Evolutionary conservation across 2,797 vertebrate genomes (phyloP).

Genomic region (Pampus argenteus): DNA sequence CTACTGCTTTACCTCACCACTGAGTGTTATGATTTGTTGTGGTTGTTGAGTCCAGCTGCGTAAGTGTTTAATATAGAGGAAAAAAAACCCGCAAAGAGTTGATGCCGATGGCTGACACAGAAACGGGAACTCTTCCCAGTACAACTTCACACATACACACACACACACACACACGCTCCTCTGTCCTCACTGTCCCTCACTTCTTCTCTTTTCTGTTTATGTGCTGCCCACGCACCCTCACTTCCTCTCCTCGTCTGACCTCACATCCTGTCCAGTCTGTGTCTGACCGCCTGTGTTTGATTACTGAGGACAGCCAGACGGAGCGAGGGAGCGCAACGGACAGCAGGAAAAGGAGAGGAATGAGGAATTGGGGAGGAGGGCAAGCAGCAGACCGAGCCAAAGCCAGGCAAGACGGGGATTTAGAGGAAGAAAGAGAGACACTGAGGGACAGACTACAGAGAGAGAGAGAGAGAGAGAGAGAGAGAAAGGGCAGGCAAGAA

Average conservation of each 20-base stretch:
- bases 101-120: constrained; percentile 53
- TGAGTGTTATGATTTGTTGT: constrained; percentile 49
- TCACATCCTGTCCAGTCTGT: constrained; percentile 78
- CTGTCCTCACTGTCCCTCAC: constrained; percentile 42
- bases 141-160: constrained; percentile 28
- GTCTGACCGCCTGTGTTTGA: constrained; percentile 72
- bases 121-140: constrained; percentile 51
- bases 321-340: constrained; percentile 56
- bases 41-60: constrained; percentile 63
- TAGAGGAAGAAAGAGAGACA: constrained; percentile 55
- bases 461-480: constrained; percentile 15
- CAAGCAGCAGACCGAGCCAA: constrained; percentile 11
- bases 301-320: constrained; percentile 70
- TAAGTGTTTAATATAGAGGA: constrained; percentile 66
- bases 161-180: constrained; percentile 21
- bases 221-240: constrained; percentile 65
- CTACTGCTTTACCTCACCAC: constrained; percentile 40
- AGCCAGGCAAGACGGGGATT: constrained; percentile 41
- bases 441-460: constrained; percentile 49
- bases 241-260: constrained; percentile 75
- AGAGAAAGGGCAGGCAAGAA: constrained; percentile 40
- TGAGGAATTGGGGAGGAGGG: constrained; percentile 20
- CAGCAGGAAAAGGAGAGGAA: constrained; percentile 49
- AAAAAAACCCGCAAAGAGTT: constrained; percentile 54
- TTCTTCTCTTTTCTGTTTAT: constrained; percentile 59